phyloP scores from a whole-genome alignment of 1,140 invertebrate genomes.

The Chionoecetes opilio region DNA sequence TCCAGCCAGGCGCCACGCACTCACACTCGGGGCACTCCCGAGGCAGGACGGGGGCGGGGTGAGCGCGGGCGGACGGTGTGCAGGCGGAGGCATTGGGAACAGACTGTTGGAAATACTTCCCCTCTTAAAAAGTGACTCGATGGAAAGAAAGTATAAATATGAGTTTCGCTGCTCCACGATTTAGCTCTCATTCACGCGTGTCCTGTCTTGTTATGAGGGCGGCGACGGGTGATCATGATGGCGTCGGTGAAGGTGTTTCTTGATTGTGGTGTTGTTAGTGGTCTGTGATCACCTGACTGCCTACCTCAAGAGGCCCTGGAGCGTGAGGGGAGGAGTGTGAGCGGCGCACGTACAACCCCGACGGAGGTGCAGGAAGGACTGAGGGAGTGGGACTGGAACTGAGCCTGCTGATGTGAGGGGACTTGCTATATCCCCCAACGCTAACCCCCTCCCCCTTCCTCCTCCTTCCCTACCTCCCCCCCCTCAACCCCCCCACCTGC shows the following conservation, averaged over 20 bases:
- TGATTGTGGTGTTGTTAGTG: not conserved
- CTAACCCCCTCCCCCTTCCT: not conserved
- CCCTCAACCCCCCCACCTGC: no score
- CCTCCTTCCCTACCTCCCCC: no score
- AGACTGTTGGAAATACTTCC: not conserved
- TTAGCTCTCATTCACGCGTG: not conserved
- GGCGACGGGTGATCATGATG: no score
- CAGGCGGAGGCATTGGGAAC: slow-evolving; percentile 4
- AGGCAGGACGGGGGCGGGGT: not conserved
- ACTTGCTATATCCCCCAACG: not conserved
- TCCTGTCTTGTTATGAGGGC: no score
- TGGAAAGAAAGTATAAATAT: not conserved
- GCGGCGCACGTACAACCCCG: not conserved
- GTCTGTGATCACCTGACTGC: not conserved
- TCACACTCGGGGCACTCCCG: not conserved
- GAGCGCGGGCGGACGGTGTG: not conserved
- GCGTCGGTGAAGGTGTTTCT: not conserved
- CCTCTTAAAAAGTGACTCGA: not conserved
- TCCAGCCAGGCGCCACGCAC: not conserved
- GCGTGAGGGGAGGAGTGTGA: not conserved
- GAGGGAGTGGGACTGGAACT: not conserved
- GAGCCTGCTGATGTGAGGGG: slow-evolving; percentile 1
- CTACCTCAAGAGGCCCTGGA: not conserved
- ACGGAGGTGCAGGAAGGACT: slow-evolving; percentile 2
- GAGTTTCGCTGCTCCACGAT: not conserved